phyloP scores from a whole-genome alignment of 2,797 vertebrate species.

The Tapera naevia region DNA sequence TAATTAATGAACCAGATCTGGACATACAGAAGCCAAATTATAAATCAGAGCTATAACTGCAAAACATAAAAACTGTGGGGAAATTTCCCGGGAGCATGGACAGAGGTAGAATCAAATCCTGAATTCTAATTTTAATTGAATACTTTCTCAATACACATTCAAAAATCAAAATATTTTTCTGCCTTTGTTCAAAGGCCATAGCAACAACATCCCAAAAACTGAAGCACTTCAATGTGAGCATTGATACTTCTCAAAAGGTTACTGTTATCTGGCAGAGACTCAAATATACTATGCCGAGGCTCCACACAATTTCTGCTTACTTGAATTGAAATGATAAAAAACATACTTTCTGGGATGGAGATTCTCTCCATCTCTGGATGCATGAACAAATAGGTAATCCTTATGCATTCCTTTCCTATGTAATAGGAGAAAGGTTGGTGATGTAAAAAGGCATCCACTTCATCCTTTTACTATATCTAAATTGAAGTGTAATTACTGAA shows the following conservation, averaged over 20 bases:
- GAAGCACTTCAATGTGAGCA: not conserved
- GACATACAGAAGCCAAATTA: not conserved
- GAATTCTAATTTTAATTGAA: not conserved
- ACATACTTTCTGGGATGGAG: not conserved
- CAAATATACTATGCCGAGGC: not conserved
- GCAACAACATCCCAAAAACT: not conserved
- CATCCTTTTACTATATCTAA: not conserved
- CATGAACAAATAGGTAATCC: not conserved
- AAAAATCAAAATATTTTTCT: conserved; percentile 1
- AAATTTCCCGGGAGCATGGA: not conserved
- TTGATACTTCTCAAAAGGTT: not conserved
- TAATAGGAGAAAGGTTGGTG: not conserved
- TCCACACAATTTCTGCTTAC: not conserved
- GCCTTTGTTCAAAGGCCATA: not conserved
- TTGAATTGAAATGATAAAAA: not conserved
- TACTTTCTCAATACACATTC: not conserved
- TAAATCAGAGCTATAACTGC: not conserved
- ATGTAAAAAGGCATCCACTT: not conserved
- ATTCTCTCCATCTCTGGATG: not conserved
- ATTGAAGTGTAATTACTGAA: not conserved
- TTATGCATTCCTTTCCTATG: not conserved
- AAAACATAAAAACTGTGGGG: not conserved
- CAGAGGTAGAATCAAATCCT: not conserved
- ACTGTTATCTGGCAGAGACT: not conserved
- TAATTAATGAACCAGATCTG: not conserved